Percentiles rank a stretch among this genome's conserved stretches.
Evolutionary conservation across 2,113 vertebrate species (phyloP).

Genomic region (Rattus norvegicus): DNA sequence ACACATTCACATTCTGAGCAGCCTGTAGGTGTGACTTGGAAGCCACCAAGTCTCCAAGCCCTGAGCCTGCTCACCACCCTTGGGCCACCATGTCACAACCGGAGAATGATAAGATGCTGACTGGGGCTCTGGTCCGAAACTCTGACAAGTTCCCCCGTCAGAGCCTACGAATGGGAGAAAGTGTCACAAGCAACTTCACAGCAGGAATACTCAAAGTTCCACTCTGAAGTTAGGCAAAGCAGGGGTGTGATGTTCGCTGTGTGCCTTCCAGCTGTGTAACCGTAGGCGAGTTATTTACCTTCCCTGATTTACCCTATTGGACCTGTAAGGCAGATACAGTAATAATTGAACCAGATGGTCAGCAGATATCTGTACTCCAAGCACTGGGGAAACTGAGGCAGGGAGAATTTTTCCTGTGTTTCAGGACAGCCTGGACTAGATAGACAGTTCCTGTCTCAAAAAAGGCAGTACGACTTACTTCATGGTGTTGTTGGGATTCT

Average conservation of each 20-base stretch:
- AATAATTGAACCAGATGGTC: not conserved
- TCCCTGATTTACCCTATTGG: not conserved
- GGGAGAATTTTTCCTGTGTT: not conserved
- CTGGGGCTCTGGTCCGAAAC: not conserved
- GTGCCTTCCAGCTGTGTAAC: constrained; percentile 44
- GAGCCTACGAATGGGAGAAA: not conserved
- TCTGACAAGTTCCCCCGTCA: constrained; percentile 17
- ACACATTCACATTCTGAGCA: not conserved
- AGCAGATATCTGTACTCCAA: not conserved
- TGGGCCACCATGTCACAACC: not conserved
- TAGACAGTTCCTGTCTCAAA: not conserved
- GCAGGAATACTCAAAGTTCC: not conserved
- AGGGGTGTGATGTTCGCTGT: not conserved
- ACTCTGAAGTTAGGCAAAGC: not conserved
- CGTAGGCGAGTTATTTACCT: not conserved
- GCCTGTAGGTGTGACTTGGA: not conserved
- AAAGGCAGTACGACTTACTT: not conserved
- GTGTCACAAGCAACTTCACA: not conserved
- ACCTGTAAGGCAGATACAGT: not conserved
- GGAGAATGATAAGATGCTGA: not conserved
- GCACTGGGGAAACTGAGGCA: not conserved
- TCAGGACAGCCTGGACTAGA: not conserved
- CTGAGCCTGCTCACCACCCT: not conserved
- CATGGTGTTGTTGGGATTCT: not conserved
- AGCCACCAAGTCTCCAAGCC: not conserved